Evolutionary conservation across 2,113 vertebrate species (phyloP).

Genomic region (Sula dactylatra): DNA sequence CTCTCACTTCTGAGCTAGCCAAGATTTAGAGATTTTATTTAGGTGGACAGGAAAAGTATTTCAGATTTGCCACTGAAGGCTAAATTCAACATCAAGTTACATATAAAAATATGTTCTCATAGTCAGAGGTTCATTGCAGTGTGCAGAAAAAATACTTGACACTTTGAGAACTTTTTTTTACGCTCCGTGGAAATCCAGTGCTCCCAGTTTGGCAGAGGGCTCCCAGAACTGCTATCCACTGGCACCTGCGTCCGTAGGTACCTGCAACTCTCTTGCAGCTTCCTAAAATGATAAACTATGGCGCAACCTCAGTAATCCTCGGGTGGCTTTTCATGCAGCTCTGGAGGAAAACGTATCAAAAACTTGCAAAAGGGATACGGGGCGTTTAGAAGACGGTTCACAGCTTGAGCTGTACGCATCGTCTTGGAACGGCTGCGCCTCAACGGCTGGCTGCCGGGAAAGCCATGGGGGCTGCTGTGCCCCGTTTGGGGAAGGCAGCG

Average conservation of each 20-base stretch:
- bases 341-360: background rate
- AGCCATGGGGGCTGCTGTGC: background rate
- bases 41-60: background rate
- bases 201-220: background rate
- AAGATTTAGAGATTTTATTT: background rate
- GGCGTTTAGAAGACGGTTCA: background rate
- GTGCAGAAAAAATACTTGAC: background rate
- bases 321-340: background rate
- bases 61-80: background rate
- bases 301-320: background rate
- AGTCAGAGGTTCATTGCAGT: background rate
- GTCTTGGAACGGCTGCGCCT: background rate
- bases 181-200: background rate
- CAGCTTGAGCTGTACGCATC: background rate
- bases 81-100: background rate
- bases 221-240: background rate
- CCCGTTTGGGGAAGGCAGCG: background rate
- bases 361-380: background rate
- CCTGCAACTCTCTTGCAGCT: background rate
- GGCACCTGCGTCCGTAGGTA: background rate
- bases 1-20: background rate
- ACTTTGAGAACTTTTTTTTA: background rate
- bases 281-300: background rate
- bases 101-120: background rate
- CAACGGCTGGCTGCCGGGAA: background rate